Evolutionary conservation across 1,140 invertebrate genomes (phyloP), one percentile per base, ranked within the genome.

Genomic region (Gryon sp.): DNA sequence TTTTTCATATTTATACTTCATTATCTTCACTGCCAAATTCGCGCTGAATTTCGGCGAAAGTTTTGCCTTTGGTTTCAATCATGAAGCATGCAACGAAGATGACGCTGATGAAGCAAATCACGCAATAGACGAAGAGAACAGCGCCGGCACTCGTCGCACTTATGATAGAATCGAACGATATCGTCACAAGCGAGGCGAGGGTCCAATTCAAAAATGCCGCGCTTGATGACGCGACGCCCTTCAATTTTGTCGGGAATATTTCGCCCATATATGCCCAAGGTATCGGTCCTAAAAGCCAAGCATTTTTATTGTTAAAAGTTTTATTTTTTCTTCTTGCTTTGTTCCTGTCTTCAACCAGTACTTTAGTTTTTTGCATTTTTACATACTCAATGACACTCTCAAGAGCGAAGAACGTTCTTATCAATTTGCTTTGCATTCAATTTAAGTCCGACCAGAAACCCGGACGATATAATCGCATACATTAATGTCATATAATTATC

Each of bases 201-300:
- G 91, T 82, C 93, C 94, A 95, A 79, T 93, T 94, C 15, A 92
- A 87, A 24, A 91, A 90, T 14, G 92, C 91, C 0, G 92, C 91
- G 40, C 94, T 88, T 0, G 91, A 90, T 0, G 90, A 90, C 0
- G 92, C 92, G 41, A 90, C 80, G 22, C 92, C 90, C 46, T 93
- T 94, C 4, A 94, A 86, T n/a, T 92, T 90, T 79, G 90, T 80
- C 75, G 93, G 90, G 83, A 92, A 91, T 76, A 92, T 89, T 82
- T 93, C 92, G 19, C 90, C 87, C 40, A 92, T 85, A 89, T 93
- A 92, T 11, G 92, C 82, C 92, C 92, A 94, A 2, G 92, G 92
- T 53, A 94, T 90, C 0, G 92, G 92, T 11, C 93, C 93, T 84
- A 46, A 34, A 18, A 57, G 16, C 8, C 8, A 36, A 24, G 18